Base-by-base conservation (phyloP, 2,888 invertebrate genomes). In the Melieria omissa region DNA sequence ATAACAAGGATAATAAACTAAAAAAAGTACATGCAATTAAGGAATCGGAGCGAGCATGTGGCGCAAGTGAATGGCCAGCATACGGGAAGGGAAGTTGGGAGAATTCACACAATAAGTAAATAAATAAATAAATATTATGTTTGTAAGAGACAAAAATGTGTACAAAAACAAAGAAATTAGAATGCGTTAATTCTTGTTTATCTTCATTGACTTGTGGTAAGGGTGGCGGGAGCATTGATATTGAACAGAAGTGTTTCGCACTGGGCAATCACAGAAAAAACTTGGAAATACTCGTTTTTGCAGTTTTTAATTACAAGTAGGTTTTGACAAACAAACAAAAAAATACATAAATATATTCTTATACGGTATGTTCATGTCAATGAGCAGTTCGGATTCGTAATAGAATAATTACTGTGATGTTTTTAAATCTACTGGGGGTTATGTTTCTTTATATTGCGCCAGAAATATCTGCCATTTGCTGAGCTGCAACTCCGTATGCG, bases 381-480 rank as follows among this genome's bases (percentile, higher is more conserved):
- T 29, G 29, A 29, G 3, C 29, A 29, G 29, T 29, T 29, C 29
- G 29, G 29, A 29, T 29, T 29, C 29, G 29, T 29, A 29, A 29
- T 3, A 29, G 29, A 29, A 29, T 29, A 29, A 29, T 29, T 29
- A 29, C 29, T 29, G 29, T 29, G 29, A 29, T 29, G 29, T 29
- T 29, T 2, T 29, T 29, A 29, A 29, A 29, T 29, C 29, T 29
- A 29, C 29, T 29, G 29, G 29, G 16, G 29, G 29, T 29, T 29
- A 29, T 29, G 29, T 29, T 29, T 29, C 67, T 61, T 67, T 67
- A 14, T 75, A 77, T 54, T 75, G 73, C 14, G 72, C 73, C 4
- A 81, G 62, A 72, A 72, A 82, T n/a, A 74, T 63, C 5, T 76
- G 73, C 76, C 79, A 78, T 29, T 73, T 65, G 0, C 75, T 75